A percentile compares a stretch with the other conserved stretches of the same genome.
phyloP scores from a whole-genome alignment of 2,797 vertebrate species.

The Pempheris klunzingeri region DNA sequence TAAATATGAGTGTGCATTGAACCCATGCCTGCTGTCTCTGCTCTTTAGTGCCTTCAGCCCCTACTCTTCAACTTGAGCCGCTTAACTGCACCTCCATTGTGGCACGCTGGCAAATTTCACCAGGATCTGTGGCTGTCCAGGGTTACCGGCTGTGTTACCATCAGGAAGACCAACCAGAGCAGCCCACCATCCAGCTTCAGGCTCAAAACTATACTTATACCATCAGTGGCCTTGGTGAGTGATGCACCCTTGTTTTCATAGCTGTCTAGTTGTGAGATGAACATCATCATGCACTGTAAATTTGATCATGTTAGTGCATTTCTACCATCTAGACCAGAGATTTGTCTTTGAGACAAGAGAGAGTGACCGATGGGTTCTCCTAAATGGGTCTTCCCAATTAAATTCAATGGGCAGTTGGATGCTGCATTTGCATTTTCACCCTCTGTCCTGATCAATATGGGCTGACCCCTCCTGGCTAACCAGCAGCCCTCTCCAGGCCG shows the following conservation, averaged over 20 bases:
- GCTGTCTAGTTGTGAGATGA: background rate
- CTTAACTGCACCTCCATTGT: constrained; percentile 96
- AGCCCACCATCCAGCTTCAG: constrained; percentile 87
- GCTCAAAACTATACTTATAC: constrained; percentile 83
- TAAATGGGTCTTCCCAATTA: constrained; percentile 44
- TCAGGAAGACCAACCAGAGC: constrained; percentile 93
- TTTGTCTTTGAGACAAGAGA: background rate
- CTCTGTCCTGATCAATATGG: constrained; percentile 76
- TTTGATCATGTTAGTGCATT: constrained; percentile 22
- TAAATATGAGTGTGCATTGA: constrained; percentile 33
- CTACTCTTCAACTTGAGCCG: constrained; percentile 92
- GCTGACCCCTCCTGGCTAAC: constrained; percentile 74
- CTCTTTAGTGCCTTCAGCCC: constrained; percentile 91
- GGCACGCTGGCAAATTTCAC: constrained; percentile 90
- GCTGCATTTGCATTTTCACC: constrained; percentile 72
- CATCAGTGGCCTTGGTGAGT: constrained; percentile 93
- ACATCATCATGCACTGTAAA: background rate
- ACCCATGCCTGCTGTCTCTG: constrained; percentile 34
- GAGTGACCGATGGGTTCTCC: constrained; percentile 23
- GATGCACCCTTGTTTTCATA: background rate
- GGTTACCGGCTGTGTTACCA: constrained; percentile 94
- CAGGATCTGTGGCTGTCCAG: constrained; percentile 85
- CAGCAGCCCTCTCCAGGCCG: constrained; percentile 64
- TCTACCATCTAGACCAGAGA: constrained; percentile 25
- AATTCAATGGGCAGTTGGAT: constrained; percentile 68